These are phyloP conservation scores for Lophius americanus DNA, from an alignment of 2,797 vertebrate genomes.

Conservation along the genomic window DNA sequence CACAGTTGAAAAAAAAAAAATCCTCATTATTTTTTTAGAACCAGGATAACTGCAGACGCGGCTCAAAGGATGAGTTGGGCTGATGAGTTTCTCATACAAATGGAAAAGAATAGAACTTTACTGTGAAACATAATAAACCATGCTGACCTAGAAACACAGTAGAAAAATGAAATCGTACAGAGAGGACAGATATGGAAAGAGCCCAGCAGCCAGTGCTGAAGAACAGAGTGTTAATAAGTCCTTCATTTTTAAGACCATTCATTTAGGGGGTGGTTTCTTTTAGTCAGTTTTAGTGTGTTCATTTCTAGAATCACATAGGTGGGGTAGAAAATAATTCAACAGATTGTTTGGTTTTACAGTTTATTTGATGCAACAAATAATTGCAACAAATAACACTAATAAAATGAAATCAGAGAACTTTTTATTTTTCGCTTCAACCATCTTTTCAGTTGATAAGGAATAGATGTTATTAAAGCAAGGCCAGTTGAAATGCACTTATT, in stretches of 20 bases:
- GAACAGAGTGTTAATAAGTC: conserved; percentile 51
- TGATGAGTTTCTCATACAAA: conserved; percentile 18
- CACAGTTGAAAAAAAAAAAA: conserved; percentile 2
- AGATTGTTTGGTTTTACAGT: conserved; percentile 36
- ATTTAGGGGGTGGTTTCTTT: not conserved
- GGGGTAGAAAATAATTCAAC: conserved; percentile 35
- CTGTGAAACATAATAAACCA: conserved; percentile 18
- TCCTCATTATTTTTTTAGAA: conserved; percentile 33
- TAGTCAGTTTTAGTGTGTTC: not conserved
- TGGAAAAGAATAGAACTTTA: conserved; percentile 32
- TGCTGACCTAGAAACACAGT: conserved; percentile 49
- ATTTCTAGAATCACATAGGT: conserved; percentile 27
- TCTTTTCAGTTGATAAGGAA: conserved; percentile 13
- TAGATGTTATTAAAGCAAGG: conserved; percentile 14
- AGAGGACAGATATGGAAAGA: conserved; percentile 12
- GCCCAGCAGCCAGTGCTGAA: conserved; percentile 14
- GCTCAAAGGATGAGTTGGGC: conserved; percentile 29
- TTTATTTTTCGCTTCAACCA: conserved; percentile 17
- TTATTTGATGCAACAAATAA: conserved; percentile 38
- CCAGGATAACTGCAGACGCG: conserved; percentile 11
- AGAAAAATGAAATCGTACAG: conserved; percentile 17
- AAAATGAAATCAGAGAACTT: conserved; percentile 26
- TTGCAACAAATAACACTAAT: conserved; percentile 8
- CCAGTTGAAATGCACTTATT: conserved; percentile 6
- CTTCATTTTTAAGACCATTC: conserved; percentile 14